phyloP scores from a whole-genome alignment of 2,888 invertebrate genomes.

The Hipparchia sbordonii region DNA sequence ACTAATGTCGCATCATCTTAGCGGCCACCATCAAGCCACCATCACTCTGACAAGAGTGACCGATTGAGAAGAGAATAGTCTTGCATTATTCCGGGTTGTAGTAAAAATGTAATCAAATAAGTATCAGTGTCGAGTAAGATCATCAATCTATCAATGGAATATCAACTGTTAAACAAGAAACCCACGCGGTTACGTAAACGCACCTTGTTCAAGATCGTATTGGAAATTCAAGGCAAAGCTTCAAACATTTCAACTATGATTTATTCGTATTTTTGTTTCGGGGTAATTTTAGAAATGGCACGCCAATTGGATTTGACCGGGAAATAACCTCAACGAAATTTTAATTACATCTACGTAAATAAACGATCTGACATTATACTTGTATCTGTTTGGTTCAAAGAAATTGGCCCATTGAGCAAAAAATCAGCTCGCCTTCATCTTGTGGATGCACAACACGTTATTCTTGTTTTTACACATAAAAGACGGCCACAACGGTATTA shows the following conservation, averaged over 20 bases:
- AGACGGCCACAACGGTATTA: too few relatives aligned
- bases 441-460: too few relatives aligned
- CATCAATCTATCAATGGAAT: constrained; percentile 22
- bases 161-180: constrained; percentile 27
- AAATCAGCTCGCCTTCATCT: too few relatives aligned
- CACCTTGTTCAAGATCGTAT: constrained; percentile 19
- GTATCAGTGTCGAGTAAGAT: not conserved
- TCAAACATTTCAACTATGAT: constrained; percentile 26
- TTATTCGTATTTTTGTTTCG: constrained; percentile 19
- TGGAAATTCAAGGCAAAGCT: constrained; percentile 26
- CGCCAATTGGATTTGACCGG: not conserved
- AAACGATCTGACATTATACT: not conserved
- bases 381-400: not conserved
- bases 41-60: too few relatives aligned
- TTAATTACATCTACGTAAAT: not conserved
- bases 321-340: constrained; percentile 4
- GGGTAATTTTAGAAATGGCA: constrained; percentile 18
- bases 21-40: too few relatives aligned
- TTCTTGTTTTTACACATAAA: too few relatives aligned
- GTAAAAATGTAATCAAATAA: not conserved
- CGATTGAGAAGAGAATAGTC: too few relatives aligned
- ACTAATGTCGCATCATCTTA: too few relatives aligned
- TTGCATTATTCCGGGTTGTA: not conserved
- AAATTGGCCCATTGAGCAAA: too few relatives aligned
- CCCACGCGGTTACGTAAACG: constrained; percentile 31